A percentile compares a stretch with the other conserved stretches of the same genome.
phyloP scores from a whole-genome alignment of 2,797 vertebrate species.

The Sternarchorhynchus goeldii region DNA sequence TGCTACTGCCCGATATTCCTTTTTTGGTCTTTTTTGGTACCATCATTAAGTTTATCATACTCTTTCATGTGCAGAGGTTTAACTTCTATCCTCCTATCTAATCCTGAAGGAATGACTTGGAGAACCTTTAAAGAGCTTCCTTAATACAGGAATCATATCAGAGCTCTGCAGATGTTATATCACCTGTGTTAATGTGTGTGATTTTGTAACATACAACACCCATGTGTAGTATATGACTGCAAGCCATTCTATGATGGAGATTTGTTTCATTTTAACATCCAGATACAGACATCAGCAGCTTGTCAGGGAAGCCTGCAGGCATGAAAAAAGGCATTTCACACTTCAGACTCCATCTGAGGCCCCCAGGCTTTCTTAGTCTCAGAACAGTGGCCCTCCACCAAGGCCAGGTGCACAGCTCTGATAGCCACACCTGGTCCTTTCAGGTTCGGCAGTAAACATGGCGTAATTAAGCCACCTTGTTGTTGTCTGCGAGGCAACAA shows the following conservation, averaged over 20 bases:
- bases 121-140: constrained; percentile 3
- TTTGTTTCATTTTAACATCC: constrained; percentile 33
- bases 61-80: constrained; percentile 16
- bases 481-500: constrained; percentile 11
- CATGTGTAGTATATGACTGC: background rate
- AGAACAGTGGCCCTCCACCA: constrained; percentile 19
- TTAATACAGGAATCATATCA: constrained; percentile 22
- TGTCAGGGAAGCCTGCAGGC: constrained; percentile 20
- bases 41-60: constrained; percentile 20
- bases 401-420: constrained; percentile 13
- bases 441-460: constrained; percentile 28
- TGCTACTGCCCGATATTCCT: too few relatives aligned
- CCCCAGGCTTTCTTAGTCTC: constrained; percentile 24
- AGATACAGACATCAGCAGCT: constrained; percentile 1
- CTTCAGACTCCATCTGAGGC: constrained; percentile 35
- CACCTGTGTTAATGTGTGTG: background rate
- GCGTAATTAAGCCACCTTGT: constrained; percentile 45
- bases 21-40: constrained; percentile 17
- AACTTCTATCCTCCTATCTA: background rate
- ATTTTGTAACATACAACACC: background rate
- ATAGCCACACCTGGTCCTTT: background rate
- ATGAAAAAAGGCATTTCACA: constrained; percentile 45
- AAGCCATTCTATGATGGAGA: background rate
- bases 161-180: constrained; percentile 1
- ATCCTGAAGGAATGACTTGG: constrained; percentile 36